phyloP scores from a whole-genome alignment of 2,888 invertebrate species.

The Pammene aurita region DNA sequence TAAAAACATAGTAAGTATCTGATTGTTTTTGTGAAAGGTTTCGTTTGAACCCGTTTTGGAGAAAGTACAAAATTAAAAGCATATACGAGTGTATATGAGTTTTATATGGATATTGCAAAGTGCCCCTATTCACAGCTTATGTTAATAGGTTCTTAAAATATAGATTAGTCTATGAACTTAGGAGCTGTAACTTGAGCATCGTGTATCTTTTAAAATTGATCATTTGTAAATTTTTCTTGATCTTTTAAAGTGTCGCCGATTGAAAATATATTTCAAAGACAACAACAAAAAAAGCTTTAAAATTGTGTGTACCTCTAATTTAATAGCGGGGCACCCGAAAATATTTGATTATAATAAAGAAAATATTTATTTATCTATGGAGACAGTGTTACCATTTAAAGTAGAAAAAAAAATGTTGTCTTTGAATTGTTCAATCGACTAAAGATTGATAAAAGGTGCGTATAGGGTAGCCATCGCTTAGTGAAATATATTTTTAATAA shows the following conservation, averaged over 20 bases:
- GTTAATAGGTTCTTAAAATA: constrained; percentile 14
- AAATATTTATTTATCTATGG: constrained; percentile 23
- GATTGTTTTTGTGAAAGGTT: constrained; percentile 44
- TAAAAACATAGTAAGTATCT: constrained; percentile 42
- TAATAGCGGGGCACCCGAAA: neutral
- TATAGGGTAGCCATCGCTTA: constrained; percentile 39
- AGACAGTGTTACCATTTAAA: constrained; percentile 28
- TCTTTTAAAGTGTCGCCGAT: constrained; percentile 46
- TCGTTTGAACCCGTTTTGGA: constrained; percentile 37
- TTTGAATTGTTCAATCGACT: constrained; percentile 45
- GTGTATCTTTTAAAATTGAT: constrained; percentile 24
- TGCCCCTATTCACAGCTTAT: constrained; percentile 26
- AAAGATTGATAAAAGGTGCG: constrained; percentile 48
- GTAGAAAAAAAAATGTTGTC: constrained; percentile 47
- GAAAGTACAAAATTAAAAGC: constrained; percentile 39
- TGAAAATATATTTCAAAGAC: constrained; percentile 45
- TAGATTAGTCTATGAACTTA: constrained; percentile 30
- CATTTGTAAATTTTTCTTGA: constrained; percentile 45
- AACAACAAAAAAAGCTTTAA: constrained; percentile 43
- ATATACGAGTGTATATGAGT: constrained; percentile 27
- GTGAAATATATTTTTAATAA: constrained; percentile 36
- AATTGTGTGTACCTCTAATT: neutral
- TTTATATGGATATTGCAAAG: constrained; percentile 33
- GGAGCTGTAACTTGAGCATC: constrained; percentile 7
- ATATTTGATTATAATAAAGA: constrained; percentile 6